Evolutionary conservation across 2,797 vertebrate species (phyloP).

Genomic region (Vultur gryphus): DNA sequence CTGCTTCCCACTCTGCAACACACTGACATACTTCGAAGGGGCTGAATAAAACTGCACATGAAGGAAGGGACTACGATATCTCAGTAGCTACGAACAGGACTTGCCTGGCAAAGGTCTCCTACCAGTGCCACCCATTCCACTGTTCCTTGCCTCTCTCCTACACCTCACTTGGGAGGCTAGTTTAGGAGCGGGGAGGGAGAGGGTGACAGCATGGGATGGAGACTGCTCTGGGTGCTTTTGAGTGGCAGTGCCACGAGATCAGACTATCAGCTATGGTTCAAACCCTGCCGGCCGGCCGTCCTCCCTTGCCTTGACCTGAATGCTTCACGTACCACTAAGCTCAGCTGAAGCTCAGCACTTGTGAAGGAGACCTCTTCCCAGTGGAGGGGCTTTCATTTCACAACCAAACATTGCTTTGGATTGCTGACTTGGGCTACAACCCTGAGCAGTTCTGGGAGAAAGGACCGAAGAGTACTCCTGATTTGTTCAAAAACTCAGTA

Average conservation of each 20-base stretch:
- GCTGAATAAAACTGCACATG: not conserved
- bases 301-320: not conserved
- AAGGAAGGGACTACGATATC: not conserved
- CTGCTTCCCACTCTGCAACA: not conserved
- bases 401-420: not conserved
- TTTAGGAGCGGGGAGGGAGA: not conserved
- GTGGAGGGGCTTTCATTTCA: not conserved
- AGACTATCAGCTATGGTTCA: not conserved
- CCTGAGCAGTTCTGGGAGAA: not conserved
- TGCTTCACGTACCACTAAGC: accelerated
- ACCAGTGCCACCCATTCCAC: not conserved
- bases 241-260: not conserved
- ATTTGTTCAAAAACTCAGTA: not conserved
- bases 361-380: not conserved
- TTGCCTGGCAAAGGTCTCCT: not conserved
- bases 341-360: not conserved
- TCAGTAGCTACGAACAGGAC: not conserved
- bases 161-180: not conserved
- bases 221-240: not conserved
- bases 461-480: not conserved
- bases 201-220: not conserved
- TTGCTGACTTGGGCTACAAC: not conserved
- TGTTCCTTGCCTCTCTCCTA: not conserved
- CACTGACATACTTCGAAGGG: not conserved
- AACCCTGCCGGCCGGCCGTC: not conserved